phyloP scores from a whole-genome alignment of 1,140 invertebrate species.

The Scaptomyza montana region DNA sequence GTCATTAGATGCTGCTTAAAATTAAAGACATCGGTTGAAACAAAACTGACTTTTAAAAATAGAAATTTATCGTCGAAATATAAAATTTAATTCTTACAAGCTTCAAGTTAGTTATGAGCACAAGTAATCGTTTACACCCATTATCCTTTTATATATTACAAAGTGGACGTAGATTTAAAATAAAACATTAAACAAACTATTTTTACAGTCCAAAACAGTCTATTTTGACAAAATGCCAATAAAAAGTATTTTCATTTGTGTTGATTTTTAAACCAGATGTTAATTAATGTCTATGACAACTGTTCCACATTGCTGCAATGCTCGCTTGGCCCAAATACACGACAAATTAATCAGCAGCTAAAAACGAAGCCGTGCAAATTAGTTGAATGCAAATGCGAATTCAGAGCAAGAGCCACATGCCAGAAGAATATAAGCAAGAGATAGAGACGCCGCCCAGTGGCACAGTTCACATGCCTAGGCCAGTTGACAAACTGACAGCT shows the following conservation, averaged over 20 bases:
- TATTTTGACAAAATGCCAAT: too few species aligned
- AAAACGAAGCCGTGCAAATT: conserved; percentile 62
- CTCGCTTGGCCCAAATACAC: conserved; percentile 69
- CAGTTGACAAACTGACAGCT: conserved; percentile 66
- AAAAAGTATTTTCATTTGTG: too few species aligned
- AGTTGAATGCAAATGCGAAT: conserved; percentile 64
- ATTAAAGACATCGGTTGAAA: neutral
- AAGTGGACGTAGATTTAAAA: too few species aligned
- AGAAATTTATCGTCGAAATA: neutral
- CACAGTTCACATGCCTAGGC: conserved; percentile 41
- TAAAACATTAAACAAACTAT: too few species aligned
- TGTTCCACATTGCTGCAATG: conserved; percentile 23
- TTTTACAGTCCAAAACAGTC: too few species aligned
- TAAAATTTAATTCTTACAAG: too few species aligned
- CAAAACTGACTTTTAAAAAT: neutral
- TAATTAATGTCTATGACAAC: conserved; percentile 6
- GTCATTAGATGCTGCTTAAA: neutral
- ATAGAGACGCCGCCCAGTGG: conserved; percentile 25
- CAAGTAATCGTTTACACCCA: too few species aligned
- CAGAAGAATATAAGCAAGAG: conserved; percentile 1
- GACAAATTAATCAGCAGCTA: conserved; percentile 63
- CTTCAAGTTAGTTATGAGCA: too few species aligned
- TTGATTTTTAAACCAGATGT: too few species aligned
- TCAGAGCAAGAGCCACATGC: neutral
- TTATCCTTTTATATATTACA: too few species aligned